Evolutionary conservation across 1,140 invertebrate genomes (phyloP), one percentile per base, ranked within the genome.

Genomic region (Scaptodrosophila lebanonensis): DNA sequence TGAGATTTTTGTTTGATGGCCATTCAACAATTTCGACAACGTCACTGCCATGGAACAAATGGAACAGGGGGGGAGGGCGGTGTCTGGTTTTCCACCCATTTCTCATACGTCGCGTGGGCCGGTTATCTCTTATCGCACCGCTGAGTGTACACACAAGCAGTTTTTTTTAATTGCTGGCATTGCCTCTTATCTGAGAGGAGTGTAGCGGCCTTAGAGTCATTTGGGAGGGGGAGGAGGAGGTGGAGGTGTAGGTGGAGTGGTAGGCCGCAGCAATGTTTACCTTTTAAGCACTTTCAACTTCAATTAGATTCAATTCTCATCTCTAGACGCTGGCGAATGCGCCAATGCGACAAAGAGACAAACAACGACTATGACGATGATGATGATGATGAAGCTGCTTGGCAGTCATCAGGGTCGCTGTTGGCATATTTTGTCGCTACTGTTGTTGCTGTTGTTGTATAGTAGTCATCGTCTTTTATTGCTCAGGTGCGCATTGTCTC

Each of bases 401-500:
- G 35, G 49, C 61, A 64, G 59, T 64, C 51, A 54, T 15, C 22
- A 36, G 35, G 35, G 45, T 58, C 61, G 36, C 47, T 36, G 43
- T 49, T 65, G 54, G 44, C 39, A 35, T 40, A 33, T 39, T 22
- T 54, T 12, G 33, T 50, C 47, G 43, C 7, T 32, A 16, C 48
- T 66, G 51, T 49, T 44, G 63, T 53, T 32, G 39, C 22, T 32
- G 47, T 27, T 47, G 42, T 44, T 57, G 32, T 9, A n/a, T n/a
- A n/a, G n/a, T n/a, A n/a, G n/a, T n/a, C n/a, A n/a, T n/a, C 12
- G 3, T 13, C 12, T 33, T 5, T 33, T 33, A 48, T 65, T 53
- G 42, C 68, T 69, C 75, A 69, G 73, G 42, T 79, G 73, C 29
- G 66, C 73, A 79, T 79, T 82, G 73, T 79, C 73, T 79, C 73